Percentiles rank a stretch among this genome's conserved stretches.
phyloP scores from a whole-genome alignment of 2,888 invertebrate species.

The Nephrotoma guestfalica region DNA sequence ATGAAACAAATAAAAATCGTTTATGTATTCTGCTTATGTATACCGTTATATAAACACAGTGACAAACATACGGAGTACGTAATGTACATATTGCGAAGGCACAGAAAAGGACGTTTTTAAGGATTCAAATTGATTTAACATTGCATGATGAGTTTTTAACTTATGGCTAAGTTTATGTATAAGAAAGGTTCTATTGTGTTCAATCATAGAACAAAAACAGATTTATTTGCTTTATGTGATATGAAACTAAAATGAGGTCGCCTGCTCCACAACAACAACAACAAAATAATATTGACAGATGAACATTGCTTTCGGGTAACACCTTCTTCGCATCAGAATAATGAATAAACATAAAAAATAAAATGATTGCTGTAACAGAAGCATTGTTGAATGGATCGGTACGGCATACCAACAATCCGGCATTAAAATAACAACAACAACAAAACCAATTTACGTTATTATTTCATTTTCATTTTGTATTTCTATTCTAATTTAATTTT shows the following conservation, averaged over 20 bases:
- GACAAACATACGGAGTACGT: not conserved
- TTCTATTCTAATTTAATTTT: not conserved
- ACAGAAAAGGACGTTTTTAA: not conserved
- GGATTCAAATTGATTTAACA: not conserved
- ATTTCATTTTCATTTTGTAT: not conserved
- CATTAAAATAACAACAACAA: no score
- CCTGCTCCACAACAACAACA: not conserved
- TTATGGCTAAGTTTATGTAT: not conserved
- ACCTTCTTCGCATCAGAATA: not conserved
- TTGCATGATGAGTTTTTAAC: not conserved
- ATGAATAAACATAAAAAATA: not conserved
- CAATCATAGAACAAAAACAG: not conserved
- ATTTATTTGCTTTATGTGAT: not conserved
- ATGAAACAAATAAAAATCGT: not conserved
- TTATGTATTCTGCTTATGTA: not conserved
- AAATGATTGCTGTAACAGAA: not conserved
- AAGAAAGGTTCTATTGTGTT: not conserved
- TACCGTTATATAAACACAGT: not conserved
- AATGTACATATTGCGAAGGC: not conserved
- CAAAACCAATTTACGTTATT: not conserved
- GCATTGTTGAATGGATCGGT: not conserved
- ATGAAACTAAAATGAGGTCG: not conserved
- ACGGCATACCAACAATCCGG: not conserved
- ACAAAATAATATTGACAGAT: not conserved
- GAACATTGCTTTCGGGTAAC: not conserved